These are phyloP conservation scores for Chelon labrosus DNA, from an alignment of 2,797 vertebrate genomes.

Conservation along the genomic window DNA sequence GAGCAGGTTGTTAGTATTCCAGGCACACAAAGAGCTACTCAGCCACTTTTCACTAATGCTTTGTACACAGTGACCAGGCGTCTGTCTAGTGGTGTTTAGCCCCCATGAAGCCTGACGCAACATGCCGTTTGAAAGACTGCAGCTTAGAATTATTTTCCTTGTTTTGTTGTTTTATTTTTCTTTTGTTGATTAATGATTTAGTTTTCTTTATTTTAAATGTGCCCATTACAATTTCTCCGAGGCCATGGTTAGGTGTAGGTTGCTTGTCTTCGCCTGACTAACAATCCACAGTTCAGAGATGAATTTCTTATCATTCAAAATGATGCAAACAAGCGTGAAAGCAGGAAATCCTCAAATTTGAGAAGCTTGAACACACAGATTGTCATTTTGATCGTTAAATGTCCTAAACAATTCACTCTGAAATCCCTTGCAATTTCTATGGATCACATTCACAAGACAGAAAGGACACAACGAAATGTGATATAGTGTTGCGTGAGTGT, in stretches of 20 bases:
- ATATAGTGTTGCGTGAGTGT: neutral
- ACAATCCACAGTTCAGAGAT: neutral
- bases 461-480: neutral
- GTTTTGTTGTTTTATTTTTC: neutral
- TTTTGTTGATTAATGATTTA: neutral
- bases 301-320: neutral
- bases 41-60: conserved; percentile 72
- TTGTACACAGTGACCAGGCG: conserved; percentile 68
- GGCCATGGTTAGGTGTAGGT: neutral
- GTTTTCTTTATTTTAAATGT: neutral
- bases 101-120: conserved; percentile 14
- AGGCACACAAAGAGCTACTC: conserved; percentile 74
- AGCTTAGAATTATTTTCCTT: neutral
- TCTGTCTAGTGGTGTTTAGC: conserved; percentile 53
- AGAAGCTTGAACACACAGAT: neutral
- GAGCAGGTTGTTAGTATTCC: conserved; percentile 75
- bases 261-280: neutral
- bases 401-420: neutral
- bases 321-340: neutral
- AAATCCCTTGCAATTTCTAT: neutral
- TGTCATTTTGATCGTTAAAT: neutral
- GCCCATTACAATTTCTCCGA: neutral
- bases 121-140: neutral
- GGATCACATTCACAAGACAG: neutral
- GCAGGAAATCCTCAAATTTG: neutral